These are phyloP conservation scores for Riparia riparia DNA, from an alignment of 2,113 vertebrate genomes.

Conservation along the genomic window DNA sequence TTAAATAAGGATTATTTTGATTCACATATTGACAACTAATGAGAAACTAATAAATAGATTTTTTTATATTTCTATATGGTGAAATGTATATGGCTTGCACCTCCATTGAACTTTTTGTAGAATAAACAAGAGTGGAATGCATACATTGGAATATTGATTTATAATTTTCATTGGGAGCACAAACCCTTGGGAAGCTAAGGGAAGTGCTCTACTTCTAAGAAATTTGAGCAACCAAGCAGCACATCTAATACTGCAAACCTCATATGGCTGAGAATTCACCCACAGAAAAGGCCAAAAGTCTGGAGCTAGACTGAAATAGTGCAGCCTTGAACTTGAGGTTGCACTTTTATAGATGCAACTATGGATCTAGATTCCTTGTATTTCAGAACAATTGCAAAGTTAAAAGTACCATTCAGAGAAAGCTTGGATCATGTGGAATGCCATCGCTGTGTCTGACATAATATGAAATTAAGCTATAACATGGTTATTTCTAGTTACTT, in stretches of 20 bases:
- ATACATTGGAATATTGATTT: conserved; percentile 32
- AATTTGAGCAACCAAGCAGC: background rate
- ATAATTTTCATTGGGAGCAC: conserved; percentile 14
- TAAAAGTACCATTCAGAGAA: background rate
- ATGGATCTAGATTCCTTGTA: background rate
- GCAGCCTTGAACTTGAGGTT: background rate
- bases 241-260: background rate
- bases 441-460: background rate
- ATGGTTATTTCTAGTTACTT: background rate
- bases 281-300: background rate
- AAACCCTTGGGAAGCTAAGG: background rate
- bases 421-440: background rate
- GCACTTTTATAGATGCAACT: background rate
- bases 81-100: conserved; percentile 47
- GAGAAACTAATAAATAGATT: background rate
- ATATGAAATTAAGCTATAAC: background rate
- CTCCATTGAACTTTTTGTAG: conserved; percentile 47
- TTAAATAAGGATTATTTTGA: conserved; percentile 37
- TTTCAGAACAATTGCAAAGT: background rate
- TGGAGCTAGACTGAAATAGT: background rate
- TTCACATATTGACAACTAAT: background rate
- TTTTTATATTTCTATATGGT: conserved; percentile 57
- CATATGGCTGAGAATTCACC: background rate
- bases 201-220: background rate
- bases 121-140: conserved; percentile 57